Evolutionary conservation across 1,140 invertebrate genomes (phyloP), one percentile per base, ranked within the genome.

Genomic region (Drosophila cardini): DNA sequence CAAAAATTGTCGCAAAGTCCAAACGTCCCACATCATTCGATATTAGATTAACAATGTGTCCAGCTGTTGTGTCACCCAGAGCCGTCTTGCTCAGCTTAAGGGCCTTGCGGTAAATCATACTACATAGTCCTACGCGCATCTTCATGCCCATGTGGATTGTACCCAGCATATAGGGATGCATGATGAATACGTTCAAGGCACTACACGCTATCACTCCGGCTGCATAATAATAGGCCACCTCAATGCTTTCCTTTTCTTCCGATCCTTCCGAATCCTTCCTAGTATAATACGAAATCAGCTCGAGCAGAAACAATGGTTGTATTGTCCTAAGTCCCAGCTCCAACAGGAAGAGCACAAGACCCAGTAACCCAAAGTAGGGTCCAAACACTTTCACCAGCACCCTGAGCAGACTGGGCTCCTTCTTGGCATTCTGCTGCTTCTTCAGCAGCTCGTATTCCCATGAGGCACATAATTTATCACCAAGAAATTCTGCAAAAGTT

Each of bases 21-120:
- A 97, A 94, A 10, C 95, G 93, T 53, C 95, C 95, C 48, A 96
- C 95, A 91, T 99, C 98, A 91, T 98, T 99, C 0, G 97, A 97
- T 62, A 99, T 93, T 3, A 99, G 93, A 92, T 98, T 99, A 1
- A 98, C 96, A 85, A 98, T 95, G 93, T 99, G 96, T 2, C 98
- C 97, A 16, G 95, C 94, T 1, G 96, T 96, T 0, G 96, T 97
- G 78, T 96, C 94, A 2, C 95, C 94, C 32, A 98, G 86, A 1
- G 96, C 95, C 2, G 93, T 94, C 74, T 95, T 95, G 43, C 94
- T 96, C 2, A 97, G 85, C 4, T 94, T 93, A 9, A 96, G 84
- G 2, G 95, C 93, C 94, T 97, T 98, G 79, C 96, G 94, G 87
- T 97, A 98, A 45, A 98, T 95, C 32, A 97, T 93, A 0, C 96